Base-by-base conservation (phyloP, 1,140 invertebrate genomes). In the Magallana gigas region DNA sequence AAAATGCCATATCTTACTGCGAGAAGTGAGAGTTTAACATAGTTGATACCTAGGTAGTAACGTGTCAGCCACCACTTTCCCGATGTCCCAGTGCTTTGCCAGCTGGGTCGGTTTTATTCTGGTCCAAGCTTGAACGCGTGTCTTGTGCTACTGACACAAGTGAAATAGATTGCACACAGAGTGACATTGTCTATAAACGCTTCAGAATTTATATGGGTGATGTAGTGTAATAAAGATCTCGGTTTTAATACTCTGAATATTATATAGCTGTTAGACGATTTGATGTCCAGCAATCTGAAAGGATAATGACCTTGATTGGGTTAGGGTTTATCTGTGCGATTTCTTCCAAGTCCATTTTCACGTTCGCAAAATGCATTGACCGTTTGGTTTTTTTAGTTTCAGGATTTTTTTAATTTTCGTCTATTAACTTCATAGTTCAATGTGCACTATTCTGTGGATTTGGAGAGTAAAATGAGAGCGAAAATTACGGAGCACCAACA, bases 181-280 rank as follows among this genome's bases (percentile, higher is more conserved):
- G 23, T 18, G 68, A 12, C 23, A 76, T 76, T 76, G 68, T 76
- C 68, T 76, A 36, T 76, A 36, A 36, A 76, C 68, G 36, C 68
- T 76, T 76, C 68, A 76, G 12, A 29, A 76, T 76, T 29, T 64
- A 64, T 76, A 76, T 76, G 68, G 68, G 68, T 76, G 68, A 29
- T 76, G 23, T 76, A 76, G 68, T 29, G 68, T 76, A 23, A 76
- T 76, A 76, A 76, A 76, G 23, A 76, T 29, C 2, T 4, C 23
- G 36, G 7, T 36, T 36, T 76, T 18, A 76, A 76, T 29, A 23
- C 68, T 12, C 8, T 29, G 23, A 29, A 76, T 76, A 36, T 18
- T 76, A 76, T 29, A 36, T 76, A 9, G 68, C 23, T 76, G 29
- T 11, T 18, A 76, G 68, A 29, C 7, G 68, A 76, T 76, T 76